Base-by-base conservation (phyloP, 2,797 vertebrate genomes). In the Scyliorhinus canicula region DNA sequence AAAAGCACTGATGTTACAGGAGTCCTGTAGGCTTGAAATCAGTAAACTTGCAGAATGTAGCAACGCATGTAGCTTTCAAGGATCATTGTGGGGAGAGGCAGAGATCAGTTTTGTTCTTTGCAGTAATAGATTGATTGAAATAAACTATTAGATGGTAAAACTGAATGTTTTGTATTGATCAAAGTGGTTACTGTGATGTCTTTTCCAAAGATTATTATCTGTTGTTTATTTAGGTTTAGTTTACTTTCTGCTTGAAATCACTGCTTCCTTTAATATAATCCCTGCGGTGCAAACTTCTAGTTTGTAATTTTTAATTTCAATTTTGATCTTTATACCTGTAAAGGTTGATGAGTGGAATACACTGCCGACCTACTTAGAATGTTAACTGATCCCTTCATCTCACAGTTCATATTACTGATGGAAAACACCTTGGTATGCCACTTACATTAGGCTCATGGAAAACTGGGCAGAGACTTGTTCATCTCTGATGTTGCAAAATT, bases 1-100 rank as follows among this genome's bases (percentile, higher is more conserved):
- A 88, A 88, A 88, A 55, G 31, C 31, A 35, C 55, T 88, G 55
- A 88, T 88, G 55, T 88, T 88, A 88, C 35, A 88, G 85, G 52
- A n/a, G 31, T 19, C 35, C 24, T 60, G 4, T 88, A 28, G 26
- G 16, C n/a, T 88, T 88, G 31, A 88, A 88, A 55, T 55, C 50
- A 88, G n/a, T 57, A 57, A 88, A 31, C 52, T 31, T 88, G 52
- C 52, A 88, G 52, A 31, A 88, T 19, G 47, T 55, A 57, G 12
- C 50, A 88, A 88, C 6, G 50, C 31, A 4, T 31, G 4, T 55
- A n/a, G 85, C 85, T 57, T 88, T 88, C 14, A 57, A 55, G 44
- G 31, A n/a, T 88, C 52, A 55, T 21, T 79, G n/a, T 11, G 84
- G 47, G 28, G 28, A 11, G 26, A 0, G 7, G 69, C 35, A 2